Conservation (phyloP, 2,888 invertebrate genomes). For the Agrenia bidenticulata region DNA sequence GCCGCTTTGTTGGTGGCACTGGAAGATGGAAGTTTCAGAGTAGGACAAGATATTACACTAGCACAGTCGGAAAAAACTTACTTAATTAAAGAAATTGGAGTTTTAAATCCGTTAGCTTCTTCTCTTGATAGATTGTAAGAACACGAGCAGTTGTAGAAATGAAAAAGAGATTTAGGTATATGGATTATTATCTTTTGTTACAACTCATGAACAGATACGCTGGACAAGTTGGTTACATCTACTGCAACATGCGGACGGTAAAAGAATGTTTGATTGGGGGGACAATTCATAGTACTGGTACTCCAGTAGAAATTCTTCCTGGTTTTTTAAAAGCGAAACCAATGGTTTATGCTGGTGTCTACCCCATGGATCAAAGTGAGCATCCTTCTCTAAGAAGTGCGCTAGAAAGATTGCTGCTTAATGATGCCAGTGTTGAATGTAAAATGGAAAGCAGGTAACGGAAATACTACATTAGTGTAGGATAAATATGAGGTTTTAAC, state of each 20-base stretch:
- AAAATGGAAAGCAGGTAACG: slow-evolving; percentile 75
- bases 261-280: slow-evolving; percentile 76
- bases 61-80: slow-evolving; percentile 71
- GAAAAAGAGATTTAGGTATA: no score
- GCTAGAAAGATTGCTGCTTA: slow-evolving; percentile 86
- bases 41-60: slow-evolving; percentile 76
- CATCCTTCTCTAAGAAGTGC: slow-evolving; percentile 72
- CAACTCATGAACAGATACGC: no score
- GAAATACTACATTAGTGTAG: slow-evolving; percentile 8
- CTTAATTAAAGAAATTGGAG: slow-evolving; percentile 73
- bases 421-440: slow-evolving; percentile 89
- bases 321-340: slow-evolving; percentile 71
- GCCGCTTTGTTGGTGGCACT: slow-evolving; percentile 75
- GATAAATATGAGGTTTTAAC: no score
- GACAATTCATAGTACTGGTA: slow-evolving; percentile 65
- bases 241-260: slow-evolving; percentile 74
- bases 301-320: slow-evolving; percentile 63
- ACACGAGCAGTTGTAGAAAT: no score
- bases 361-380: slow-evolving; percentile 87
- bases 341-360: slow-evolving; percentile 86
- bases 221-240: slow-evolving; percentile 91
- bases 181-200: no score
- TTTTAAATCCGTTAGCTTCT: slow-evolving; percentile 76
- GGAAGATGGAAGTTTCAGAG: slow-evolving; percentile 70
- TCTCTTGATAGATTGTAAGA: slow-evolving; percentile 65